phyloP scores from a whole-genome alignment of 2,888 invertebrate species.

The Callyntrura sp. region DNA sequence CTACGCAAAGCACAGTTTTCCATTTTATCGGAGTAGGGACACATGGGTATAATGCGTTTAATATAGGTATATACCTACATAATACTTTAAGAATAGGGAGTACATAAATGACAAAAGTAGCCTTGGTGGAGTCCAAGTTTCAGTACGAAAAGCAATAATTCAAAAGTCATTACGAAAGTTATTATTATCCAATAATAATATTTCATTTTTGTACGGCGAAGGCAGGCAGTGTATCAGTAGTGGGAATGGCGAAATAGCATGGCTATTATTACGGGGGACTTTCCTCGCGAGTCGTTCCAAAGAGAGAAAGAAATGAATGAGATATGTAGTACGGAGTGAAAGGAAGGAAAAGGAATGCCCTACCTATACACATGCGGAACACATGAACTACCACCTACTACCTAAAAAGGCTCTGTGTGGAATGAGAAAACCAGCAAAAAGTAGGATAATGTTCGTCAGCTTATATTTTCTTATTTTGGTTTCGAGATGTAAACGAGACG shows the following conservation, averaged over 20 bases:
- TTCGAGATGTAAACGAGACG: too few relatives aligned
- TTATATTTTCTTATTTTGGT: too few relatives aligned
- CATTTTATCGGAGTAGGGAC: too few relatives aligned
- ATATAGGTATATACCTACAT: neutral
- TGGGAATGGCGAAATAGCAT: neutral
- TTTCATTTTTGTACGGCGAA: slow-evolving; percentile 30
- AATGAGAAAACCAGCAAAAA: too few relatives aligned
- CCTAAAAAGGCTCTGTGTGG: too few relatives aligned
- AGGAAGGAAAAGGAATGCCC: neutral
- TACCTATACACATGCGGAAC: too few relatives aligned
- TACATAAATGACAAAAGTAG: slow-evolving; percentile 14
- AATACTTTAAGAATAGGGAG: neutral
- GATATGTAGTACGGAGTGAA: too few relatives aligned
- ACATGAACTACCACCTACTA: too few relatives aligned
- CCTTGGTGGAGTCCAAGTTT: slow-evolving; percentile 20
- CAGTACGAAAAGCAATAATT: slow-evolving; percentile 41
- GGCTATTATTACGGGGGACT: neutral
- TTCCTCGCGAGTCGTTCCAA: too few relatives aligned
- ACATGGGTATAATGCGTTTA: neutral
- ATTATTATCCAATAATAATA: slow-evolving; percentile 62
- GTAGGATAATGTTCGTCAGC: too few relatives aligned
- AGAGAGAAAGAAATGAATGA: too few relatives aligned
- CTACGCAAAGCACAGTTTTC: neutral
- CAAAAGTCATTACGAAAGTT: slow-evolving; percentile 59
- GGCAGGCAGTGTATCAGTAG: slow-evolving; percentile 2